Conservation (phyloP, 2,113 vertebrate genomes). For the Rallus limicola region DNA sequence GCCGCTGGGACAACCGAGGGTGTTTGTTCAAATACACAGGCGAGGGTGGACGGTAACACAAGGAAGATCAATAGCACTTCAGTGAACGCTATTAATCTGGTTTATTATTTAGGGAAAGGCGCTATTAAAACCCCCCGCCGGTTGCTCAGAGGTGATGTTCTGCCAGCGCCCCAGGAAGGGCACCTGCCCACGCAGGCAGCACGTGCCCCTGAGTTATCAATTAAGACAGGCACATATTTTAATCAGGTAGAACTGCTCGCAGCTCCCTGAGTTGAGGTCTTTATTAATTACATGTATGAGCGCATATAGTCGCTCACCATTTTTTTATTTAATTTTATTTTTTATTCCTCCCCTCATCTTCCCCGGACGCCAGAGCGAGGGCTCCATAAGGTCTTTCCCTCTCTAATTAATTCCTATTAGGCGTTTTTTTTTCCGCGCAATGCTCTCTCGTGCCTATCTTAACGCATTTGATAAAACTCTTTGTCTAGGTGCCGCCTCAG, state of each 20-base stretch:
- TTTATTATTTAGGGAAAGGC: background rate
- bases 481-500: background rate
- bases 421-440: background rate
- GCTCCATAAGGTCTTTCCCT: background rate
- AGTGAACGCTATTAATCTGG: background rate
- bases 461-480: background rate
- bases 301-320: background rate
- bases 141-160: background rate
- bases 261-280: background rate
- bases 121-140: background rate
- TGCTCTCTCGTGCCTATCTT: background rate
- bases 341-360: background rate
- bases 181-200: background rate
- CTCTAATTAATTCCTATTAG: background rate
- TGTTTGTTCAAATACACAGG: background rate
- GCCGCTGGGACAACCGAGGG: background rate
- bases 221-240: constrained; percentile 1
- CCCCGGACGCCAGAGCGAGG: background rate
- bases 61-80: background rate
- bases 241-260: background rate
- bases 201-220: background rate
- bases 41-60: background rate
- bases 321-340: too few species aligned
- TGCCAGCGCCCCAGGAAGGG: background rate
- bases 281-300: background rate